Evolutionary conservation across 2,797 vertebrate species (phyloP).

Genomic region (Cryptoprocta ferox): DNA sequence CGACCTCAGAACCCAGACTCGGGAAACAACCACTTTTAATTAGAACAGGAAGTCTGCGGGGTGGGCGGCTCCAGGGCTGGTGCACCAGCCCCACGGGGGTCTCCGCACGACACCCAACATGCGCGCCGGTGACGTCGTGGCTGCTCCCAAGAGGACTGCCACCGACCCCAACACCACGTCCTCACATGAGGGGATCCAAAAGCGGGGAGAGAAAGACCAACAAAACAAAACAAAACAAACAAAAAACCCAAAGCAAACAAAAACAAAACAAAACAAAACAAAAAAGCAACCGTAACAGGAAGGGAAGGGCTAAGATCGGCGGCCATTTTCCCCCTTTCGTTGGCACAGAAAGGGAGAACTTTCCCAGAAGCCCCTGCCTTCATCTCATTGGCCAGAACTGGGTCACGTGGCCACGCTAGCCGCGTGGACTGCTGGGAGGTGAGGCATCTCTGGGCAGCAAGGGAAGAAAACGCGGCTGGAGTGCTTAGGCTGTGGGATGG

Average conservation of each 20-base stretch:
- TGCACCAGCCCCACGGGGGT: too few species aligned
- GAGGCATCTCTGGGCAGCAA: too few species aligned
- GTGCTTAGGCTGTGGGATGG: not conserved
- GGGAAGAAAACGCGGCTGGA: rapidly evolving
- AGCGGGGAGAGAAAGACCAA: not conserved
- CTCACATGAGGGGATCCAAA: not conserved
- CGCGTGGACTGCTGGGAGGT: not conserved
- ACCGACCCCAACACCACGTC: not conserved
- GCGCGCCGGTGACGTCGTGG: rapidly evolving
- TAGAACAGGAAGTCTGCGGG: not conserved
- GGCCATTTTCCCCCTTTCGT: not conserved
- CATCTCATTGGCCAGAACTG: not conserved
- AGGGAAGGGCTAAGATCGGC: not conserved
- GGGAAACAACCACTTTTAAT: too few species aligned
- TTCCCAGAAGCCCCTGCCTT: not conserved
- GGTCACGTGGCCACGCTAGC: not conserved
- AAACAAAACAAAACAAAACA: too few species aligned
- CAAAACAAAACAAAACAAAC: too few species aligned
- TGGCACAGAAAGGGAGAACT: not conserved
- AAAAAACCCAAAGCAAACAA: too few species aligned
- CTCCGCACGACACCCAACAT: too few species aligned
- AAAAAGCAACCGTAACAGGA: too few species aligned
- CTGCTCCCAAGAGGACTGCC: not conserved
- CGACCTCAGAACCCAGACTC: too few species aligned
- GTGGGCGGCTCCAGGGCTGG: too few species aligned